Evolutionary conservation across 2,888 invertebrate genomes (phyloP).

Genomic region (Idaea dimidiata): DNA sequence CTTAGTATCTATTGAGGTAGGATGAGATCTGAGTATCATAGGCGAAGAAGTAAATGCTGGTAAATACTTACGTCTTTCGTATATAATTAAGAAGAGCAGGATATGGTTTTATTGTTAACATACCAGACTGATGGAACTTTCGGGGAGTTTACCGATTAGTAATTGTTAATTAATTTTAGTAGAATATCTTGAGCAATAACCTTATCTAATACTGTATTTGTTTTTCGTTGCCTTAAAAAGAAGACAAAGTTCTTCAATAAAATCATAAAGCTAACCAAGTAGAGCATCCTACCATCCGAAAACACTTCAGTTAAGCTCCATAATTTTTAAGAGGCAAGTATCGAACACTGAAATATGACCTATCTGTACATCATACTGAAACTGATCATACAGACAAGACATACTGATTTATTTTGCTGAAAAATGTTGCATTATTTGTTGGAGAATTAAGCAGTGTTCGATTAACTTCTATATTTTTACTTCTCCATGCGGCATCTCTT

Average conservation of each 20-base stretch:
- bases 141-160: too few relatives aligned
- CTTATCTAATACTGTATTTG: too few relatives aligned
- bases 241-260: background rate
- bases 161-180: too few relatives aligned
- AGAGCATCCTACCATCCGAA: slow-evolving; percentile 38
- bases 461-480: slow-evolving; percentile 2
- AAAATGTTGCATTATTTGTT: slow-evolving; percentile 22
- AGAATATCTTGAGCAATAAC: too few relatives aligned
- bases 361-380: slow-evolving; percentile 64
- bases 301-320: slow-evolving; percentile 47
- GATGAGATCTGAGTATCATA: too few relatives aligned
- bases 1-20: too few relatives aligned
- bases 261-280: slow-evolving; percentile 19
- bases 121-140: too few relatives aligned
- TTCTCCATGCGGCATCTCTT: too few relatives aligned
- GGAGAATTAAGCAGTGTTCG: slow-evolving; percentile 18
- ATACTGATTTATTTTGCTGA: slow-evolving; percentile 35
- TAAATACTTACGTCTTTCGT: too few relatives aligned
- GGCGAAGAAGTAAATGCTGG: too few relatives aligned
- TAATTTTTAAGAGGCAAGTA: slow-evolving; percentile 66
- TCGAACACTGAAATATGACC: slow-evolving; percentile 69
- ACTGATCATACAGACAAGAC: slow-evolving; percentile 55
- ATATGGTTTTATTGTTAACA: too few relatives aligned
- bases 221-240: background rate
- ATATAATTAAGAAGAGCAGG: too few relatives aligned